A percentile compares a stretch with the other conserved stretches of the same genome.
Evolutionary conservation across 1,140 invertebrate species (phyloP).

Genomic region (Drosophila nannoptera): DNA sequence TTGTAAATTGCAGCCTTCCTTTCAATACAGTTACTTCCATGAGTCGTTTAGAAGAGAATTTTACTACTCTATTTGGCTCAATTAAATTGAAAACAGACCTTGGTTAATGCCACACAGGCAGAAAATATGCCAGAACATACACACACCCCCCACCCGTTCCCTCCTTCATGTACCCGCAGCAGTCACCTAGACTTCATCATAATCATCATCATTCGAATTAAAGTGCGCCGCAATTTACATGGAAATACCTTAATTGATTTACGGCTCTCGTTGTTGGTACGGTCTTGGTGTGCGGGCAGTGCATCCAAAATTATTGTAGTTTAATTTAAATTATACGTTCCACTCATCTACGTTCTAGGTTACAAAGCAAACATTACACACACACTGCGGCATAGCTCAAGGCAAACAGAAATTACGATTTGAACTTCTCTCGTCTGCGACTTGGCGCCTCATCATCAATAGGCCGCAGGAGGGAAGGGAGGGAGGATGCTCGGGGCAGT

Average conservation of each 20-base stretch:
- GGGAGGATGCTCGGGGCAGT: slow-evolving; percentile 16
- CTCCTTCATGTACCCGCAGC: background rate
- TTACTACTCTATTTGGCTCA: background rate
- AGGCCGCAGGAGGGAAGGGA: background rate
- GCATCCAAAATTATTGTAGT: slow-evolving; percentile 65
- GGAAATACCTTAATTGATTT: slow-evolving; percentile 73
- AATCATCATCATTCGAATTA: slow-evolving; percentile 49
- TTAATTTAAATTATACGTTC: slow-evolving; percentile 72
- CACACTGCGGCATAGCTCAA: slow-evolving; percentile 45
- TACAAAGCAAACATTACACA: slow-evolving; percentile 65
- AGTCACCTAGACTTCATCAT: too few species aligned
- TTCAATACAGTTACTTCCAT: too few species aligned
- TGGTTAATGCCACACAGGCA: slow-evolving; percentile 6
- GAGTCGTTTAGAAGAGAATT: too few species aligned
- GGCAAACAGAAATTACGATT: slow-evolving; percentile 64
- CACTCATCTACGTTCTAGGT: slow-evolving; percentile 74
- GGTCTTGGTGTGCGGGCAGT: slow-evolving; percentile 31
- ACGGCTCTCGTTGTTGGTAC: slow-evolving; percentile 11
- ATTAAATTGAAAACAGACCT: slow-evolving; percentile 8
- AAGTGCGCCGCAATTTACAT: slow-evolving; percentile 72
- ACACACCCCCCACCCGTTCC: background rate
- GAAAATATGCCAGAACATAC: background rate
- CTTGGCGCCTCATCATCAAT: slow-evolving; percentile 56
- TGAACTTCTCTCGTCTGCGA: slow-evolving; percentile 38
- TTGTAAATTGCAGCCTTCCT: too few species aligned